phyloP scores from a whole-genome alignment of 2,888 invertebrate species.

The Lepidochrysops patricia region DNA sequence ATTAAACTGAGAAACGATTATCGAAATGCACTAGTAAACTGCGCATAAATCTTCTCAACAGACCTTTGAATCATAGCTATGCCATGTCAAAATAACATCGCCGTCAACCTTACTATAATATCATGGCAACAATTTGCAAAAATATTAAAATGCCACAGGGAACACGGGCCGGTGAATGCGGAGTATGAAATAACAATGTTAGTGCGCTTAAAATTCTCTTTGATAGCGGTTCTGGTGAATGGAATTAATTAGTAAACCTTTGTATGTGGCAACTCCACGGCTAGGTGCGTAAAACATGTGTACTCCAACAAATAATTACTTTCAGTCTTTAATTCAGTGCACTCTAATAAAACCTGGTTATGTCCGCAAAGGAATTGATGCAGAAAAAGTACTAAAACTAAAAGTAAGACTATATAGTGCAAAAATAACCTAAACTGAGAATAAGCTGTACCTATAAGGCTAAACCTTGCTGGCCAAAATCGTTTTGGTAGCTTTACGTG shows the following conservation, averaged over 20 bases:
- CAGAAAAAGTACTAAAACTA: too few species aligned
- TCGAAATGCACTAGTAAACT: too few species aligned
- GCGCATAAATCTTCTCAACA: background rate
- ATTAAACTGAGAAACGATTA: too few species aligned
- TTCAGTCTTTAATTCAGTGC: background rate
- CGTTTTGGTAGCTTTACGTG: too few species aligned
- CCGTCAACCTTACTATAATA: background rate
- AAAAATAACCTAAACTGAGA: too few species aligned
- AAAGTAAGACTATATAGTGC: too few species aligned
- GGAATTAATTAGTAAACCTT: conserved; percentile 18
- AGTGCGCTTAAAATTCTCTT: conserved; percentile 19
- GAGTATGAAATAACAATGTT: conserved; percentile 14
- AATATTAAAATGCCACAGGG: conserved; percentile 3
- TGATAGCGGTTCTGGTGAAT: conserved; percentile 18
- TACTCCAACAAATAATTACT: background rate
- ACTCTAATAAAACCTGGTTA: too few species aligned
- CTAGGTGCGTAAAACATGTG: conserved; percentile 3
- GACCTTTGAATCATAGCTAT: background rate
- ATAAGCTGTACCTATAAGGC: too few species aligned
- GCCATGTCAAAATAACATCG: background rate
- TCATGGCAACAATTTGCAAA: background rate
- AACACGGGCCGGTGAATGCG: background rate
- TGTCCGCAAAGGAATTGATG: too few species aligned
- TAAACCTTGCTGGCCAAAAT: too few species aligned
- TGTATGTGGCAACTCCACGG: background rate